Conservation (phyloP, 2,797 vertebrate genomes). For the Diplodus sargus region DNA sequence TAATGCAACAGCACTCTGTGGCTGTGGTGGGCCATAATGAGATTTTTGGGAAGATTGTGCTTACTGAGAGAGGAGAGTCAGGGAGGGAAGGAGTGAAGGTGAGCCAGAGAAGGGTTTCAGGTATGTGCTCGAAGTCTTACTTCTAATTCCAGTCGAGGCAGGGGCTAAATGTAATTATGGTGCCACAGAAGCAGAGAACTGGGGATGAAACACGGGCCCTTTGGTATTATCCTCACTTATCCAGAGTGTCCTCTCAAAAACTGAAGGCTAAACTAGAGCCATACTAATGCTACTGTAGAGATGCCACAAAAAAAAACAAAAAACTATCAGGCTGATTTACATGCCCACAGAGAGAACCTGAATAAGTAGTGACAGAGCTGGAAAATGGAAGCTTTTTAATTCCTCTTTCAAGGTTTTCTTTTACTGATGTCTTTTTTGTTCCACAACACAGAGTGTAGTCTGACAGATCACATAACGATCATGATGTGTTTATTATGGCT, state of each 20-base stretch:
- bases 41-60: constrained; percentile 76
- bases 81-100: constrained; percentile 38
- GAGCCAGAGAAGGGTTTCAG: constrained; percentile 40
- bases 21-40: constrained; percentile 74
- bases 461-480: not conserved
- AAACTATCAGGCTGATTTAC: constrained; percentile 17
- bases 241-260: constrained; percentile 29
- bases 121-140: constrained; percentile 43
- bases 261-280: constrained; percentile 4
- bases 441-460: not conserved
- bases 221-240: constrained; percentile 36
- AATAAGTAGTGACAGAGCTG: not conserved
- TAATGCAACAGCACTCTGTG: constrained; percentile 75
- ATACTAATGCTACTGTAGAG: constrained; percentile 18
- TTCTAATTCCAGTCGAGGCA: constrained; percentile 51
- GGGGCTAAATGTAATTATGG: constrained; percentile 60
- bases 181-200: constrained; percentile 16
- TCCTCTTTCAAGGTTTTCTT: not conserved
- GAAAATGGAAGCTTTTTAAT: not conserved
- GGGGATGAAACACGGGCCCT: constrained; percentile 8
- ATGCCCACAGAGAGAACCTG: not conserved
- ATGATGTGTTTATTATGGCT: not conserved
- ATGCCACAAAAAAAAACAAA: not conserved
- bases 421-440: not conserved
- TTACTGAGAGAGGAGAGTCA: constrained; percentile 51